These are phyloP conservation scores for Monodelphis domestica DNA, from an alignment of 2,797 vertebrate genomes.

Conservation along the genomic window DNA sequence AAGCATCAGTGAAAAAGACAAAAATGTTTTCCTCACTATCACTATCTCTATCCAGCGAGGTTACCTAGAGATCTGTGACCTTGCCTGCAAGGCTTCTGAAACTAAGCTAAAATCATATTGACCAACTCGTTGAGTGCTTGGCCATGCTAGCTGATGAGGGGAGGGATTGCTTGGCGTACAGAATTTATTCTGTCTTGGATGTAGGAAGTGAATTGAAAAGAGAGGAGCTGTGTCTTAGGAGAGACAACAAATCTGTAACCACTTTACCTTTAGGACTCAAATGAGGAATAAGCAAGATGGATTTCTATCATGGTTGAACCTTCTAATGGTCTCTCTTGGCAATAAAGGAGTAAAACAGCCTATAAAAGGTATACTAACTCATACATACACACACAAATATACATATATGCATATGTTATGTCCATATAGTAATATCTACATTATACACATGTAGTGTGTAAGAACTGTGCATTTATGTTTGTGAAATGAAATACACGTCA, in stretches of 20 bases:
- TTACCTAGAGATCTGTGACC: not conserved
- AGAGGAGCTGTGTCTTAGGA: not conserved
- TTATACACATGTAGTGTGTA: no score
- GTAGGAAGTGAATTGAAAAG: slow-evolving; percentile 11
- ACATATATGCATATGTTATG: not conserved
- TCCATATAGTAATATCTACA: no score
- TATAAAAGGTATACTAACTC: not conserved
- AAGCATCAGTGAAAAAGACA: not conserved
- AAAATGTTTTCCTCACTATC: not conserved
- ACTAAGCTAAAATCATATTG: not conserved
- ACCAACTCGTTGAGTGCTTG: not conserved
- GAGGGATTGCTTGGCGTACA: not conserved
- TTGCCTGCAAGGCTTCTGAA: slow-evolving; percentile 1
- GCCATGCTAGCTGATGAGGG: not conserved
- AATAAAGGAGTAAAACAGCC: not conserved
- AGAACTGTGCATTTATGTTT: not conserved
- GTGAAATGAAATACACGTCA: not conserved
- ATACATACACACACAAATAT: not conserved
- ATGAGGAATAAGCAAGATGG: not conserved
- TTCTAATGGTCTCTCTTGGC: not conserved
- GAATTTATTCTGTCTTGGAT: not conserved
- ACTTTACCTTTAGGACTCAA: not conserved
- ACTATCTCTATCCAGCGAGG: not conserved
- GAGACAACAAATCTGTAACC: slow-evolving; percentile 11
- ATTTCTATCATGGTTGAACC: not conserved